Percentiles rank a stretch among this genome's conserved stretches.
These are phyloP conservation scores for Cladorhizidae sp. DNA, from an alignment of 37 sponge, comb jelly and placozoan genomes.

Conservation along the genomic window DNA sequence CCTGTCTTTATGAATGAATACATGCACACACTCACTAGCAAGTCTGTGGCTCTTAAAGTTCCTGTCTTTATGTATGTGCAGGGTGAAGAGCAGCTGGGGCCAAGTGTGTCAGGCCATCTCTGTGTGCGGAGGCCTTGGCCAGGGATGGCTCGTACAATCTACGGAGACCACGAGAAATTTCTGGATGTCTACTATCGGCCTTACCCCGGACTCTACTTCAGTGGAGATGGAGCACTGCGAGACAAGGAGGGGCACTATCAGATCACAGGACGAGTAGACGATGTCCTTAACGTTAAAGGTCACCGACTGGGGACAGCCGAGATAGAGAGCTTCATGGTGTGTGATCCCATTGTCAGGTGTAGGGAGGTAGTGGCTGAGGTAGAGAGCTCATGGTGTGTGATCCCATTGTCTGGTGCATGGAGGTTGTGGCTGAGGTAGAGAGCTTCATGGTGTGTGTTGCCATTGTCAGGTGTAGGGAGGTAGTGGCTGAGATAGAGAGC, in stretches of 20 bases:
- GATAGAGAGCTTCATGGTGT: slow-evolving; percentile 93
- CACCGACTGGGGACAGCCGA: slow-evolving; percentile 97
- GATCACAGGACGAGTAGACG: slow-evolving; percentile 96
- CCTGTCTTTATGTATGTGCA: no score
- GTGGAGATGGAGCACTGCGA: slow-evolving; percentile 86
- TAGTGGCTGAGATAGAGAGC: no score
- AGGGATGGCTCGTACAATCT: slow-evolving; percentile 92
- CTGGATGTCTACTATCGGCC: slow-evolving; percentile 84
- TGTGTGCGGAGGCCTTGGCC: slow-evolving; percentile 85
- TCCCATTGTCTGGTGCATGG: no score
- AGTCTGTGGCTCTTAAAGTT: no score
- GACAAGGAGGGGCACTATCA: slow-evolving; percentile 92
- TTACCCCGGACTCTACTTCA: slow-evolving; percentile 90
- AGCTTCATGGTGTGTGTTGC: no score
- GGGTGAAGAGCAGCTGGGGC: slow-evolving; percentile 70
- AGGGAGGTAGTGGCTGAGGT: no score
- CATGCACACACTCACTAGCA: no score
- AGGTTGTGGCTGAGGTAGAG: no score
- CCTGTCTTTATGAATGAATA: no score
- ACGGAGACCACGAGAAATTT: slow-evolving; percentile 89
- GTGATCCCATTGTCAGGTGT: no score
- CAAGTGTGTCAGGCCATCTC: slow-evolving; percentile 78
- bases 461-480: no score
- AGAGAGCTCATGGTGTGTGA: no score
- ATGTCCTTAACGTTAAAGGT: slow-evolving; percentile 95